These are phyloP conservation scores for Brachyptera risi DNA, from an alignment of 2,888 invertebrate species.

Conservation along the genomic window DNA sequence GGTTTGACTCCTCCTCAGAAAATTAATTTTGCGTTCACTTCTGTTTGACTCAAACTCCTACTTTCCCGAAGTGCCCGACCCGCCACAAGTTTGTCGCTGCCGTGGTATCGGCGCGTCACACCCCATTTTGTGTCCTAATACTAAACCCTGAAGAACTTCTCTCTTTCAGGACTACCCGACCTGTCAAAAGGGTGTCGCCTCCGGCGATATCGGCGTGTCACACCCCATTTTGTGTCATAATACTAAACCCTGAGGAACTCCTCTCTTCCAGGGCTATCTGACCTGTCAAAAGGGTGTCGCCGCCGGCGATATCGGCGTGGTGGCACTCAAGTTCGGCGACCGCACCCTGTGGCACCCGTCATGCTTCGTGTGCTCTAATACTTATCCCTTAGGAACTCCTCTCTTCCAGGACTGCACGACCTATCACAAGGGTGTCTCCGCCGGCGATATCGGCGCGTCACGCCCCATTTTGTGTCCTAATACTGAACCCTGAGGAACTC, in stretches of 20 bases:
- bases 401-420: conserved; percentile 69
- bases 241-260: no score
- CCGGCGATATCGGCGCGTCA: conserved; percentile 77
- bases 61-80: conserved; percentile 68
- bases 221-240: no score
- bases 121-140: conserved; percentile 86
- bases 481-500: no score
- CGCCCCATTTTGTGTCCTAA: conserved; percentile 90
- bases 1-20: no score
- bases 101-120: conserved; percentile 81
- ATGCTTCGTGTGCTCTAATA: conserved; percentile 87
- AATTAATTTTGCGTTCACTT: no score
- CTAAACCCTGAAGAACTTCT: no score
- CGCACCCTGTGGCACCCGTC: conserved; percentile 82
- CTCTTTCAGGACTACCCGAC: no score
- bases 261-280: conserved; percentile 71
- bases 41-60: no score
- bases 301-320: conserved; percentile 73
- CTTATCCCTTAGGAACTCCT: no score
- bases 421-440: conserved; percentile 74
- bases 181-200: no score
- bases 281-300: conserved; percentile 77
- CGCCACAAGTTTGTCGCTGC: conserved; percentile 76
- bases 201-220: no score
- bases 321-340: no score